Conservation (phyloP, 2,797 vertebrate genomes). For the Etheostoma nigrum region DNA sequence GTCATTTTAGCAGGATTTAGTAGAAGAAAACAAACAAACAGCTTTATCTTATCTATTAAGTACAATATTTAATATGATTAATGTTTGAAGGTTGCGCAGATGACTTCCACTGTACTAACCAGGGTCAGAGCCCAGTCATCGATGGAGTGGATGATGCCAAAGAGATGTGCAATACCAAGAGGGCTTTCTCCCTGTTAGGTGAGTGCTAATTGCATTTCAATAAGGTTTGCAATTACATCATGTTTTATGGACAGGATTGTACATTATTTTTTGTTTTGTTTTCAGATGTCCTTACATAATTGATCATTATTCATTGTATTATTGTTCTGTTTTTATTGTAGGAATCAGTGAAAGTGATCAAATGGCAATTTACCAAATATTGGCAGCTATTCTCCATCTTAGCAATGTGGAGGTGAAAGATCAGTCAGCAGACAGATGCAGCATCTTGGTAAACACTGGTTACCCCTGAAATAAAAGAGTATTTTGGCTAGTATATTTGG, state of each 20-base stretch:
- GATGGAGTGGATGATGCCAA: constrained; percentile 92
- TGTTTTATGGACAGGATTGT: constrained; percentile 1
- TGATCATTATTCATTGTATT: not conserved
- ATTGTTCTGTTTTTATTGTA: constrained; percentile 59
- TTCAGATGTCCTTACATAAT: not conserved
- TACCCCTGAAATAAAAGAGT: not conserved
- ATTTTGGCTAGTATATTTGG: not conserved
- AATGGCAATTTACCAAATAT: constrained; percentile 93
- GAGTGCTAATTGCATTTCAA: constrained; percentile 42
- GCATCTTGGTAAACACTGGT: constrained; percentile 85
- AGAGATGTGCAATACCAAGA: constrained; percentile 91
- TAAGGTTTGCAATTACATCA: not conserved
- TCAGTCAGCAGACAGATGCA: constrained; percentile 90
- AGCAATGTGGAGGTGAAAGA: constrained; percentile 93
- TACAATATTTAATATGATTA: constrained; percentile 24
- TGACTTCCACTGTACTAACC: constrained; percentile 92
- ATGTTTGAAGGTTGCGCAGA: constrained; percentile 86
- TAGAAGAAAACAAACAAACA: not conserved
- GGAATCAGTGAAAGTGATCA: constrained; percentile 92
- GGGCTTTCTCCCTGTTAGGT: constrained; percentile 93
- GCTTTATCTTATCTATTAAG: not conserved
- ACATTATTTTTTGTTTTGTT: not conserved
- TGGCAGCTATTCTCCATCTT: constrained; percentile 95
- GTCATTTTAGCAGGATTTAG: constrained; percentile 7
- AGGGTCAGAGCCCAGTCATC: constrained; percentile 91